These are phyloP conservation scores for Hirudinaria manillensis DNA, from an alignment of 2,888 invertebrate genomes.

Conservation along the genomic window DNA sequence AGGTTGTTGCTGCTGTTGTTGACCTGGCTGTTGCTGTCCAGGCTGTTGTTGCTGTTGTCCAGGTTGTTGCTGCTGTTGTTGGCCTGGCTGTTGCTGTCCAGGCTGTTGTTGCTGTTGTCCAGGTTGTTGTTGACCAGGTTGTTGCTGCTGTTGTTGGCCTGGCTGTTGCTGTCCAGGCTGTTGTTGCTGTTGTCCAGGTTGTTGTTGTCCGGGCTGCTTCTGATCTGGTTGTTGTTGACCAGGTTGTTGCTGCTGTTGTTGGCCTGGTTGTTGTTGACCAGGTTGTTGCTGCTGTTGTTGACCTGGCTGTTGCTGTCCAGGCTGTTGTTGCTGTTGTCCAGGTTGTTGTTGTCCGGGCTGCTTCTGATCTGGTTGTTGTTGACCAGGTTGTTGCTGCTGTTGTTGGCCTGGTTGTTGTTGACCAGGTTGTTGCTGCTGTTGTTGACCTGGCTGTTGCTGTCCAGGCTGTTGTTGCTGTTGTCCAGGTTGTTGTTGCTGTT, in stretches of 20 bases:
- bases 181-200: conserved; percentile 21
- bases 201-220: neutral
- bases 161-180: conserved; percentile 17
- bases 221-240: neutral
- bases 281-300: too few species aligned
- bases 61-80: conserved; percentile 24
- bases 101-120: conserved; percentile 17
- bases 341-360: neutral
- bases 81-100: conserved; percentile 8
- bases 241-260: conserved; percentile 23
- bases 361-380: neutral
- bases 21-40: conserved; percentile 12
- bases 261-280: too few species aligned
- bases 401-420: neutral
- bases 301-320: neutral
- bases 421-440: conserved; percentile 9
- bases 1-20: conserved; percentile 18
- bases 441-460: too few species aligned
- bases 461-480: neutral
- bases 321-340: conserved; percentile 21
- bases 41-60: conserved; percentile 22
- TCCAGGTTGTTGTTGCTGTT: too few species aligned
- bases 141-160: conserved; percentile 16
- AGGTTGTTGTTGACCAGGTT: conserved; percentile 9
- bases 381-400: neutral